Evolutionary conservation across 2,797 vertebrate species (phyloP).

Genomic region (Acanthurus tractus): DNA sequence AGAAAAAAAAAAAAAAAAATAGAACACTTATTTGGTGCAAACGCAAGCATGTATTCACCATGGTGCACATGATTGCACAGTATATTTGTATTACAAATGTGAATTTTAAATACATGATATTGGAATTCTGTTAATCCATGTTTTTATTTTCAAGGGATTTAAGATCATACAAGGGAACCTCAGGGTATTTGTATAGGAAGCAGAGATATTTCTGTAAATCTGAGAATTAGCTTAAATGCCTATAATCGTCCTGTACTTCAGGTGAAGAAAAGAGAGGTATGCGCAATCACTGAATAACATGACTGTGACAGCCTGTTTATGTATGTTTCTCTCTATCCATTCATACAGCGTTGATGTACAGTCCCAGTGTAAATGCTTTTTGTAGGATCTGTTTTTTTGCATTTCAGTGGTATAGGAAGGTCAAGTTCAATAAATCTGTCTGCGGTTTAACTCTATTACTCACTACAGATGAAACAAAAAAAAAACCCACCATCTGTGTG

Average conservation of each 20-base stretch:
- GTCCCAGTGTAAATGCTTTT: too few species aligned
- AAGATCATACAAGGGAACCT: slow-evolving; percentile 17
- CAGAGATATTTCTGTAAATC: slow-evolving; percentile 24
- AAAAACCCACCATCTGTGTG: background rate
- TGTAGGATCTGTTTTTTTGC: too few species aligned
- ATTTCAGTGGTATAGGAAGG: background rate
- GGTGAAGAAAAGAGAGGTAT: slow-evolving; percentile 20
- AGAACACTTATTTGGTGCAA: background rate
- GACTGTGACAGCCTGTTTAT: background rate
- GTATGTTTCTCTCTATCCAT: background rate
- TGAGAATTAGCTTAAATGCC: slow-evolving; percentile 17
- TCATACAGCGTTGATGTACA: background rate
- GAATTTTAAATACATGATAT: slow-evolving; percentile 11
- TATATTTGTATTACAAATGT: background rate
- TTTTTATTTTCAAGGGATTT: slow-evolving; percentile 13
- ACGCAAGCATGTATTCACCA: background rate
- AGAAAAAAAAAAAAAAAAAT: background rate
- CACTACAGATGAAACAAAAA: background rate
- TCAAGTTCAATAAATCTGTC: background rate
- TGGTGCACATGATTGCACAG: slow-evolving; percentile 12
- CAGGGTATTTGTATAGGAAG: slow-evolving; percentile 19
- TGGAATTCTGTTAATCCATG: background rate
- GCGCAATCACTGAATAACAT: slow-evolving; percentile 27
- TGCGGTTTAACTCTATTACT: background rate
- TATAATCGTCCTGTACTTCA: slow-evolving; percentile 45